Evolutionary conservation across 2,888 invertebrate genomes (phyloP).

Genomic region (Plebejus argus): DNA sequence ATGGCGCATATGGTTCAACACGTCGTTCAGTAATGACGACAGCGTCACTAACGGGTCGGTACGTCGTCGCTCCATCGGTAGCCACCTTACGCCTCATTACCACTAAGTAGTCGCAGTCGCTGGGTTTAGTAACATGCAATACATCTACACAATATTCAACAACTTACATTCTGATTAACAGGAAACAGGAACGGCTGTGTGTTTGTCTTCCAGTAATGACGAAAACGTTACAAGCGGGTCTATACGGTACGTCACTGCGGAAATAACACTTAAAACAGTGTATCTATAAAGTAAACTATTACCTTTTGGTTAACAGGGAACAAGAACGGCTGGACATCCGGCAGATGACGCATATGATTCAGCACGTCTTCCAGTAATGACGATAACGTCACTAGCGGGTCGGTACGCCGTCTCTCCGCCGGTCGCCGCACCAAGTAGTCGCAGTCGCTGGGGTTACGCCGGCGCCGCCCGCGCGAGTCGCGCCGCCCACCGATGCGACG

Average conservation of each 20-base stretch:
- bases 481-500: conserved; percentile 84
- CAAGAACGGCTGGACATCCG: conserved; percentile 95
- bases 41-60: conserved; percentile 98
- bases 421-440: conserved; percentile 88
- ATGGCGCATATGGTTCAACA: conserved; percentile 95
- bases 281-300: conserved; percentile 38
- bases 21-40: conserved; percentile 93
- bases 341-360: conserved; percentile 94
- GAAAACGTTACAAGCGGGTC: too few relatives aligned
- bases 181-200: too few relatives aligned
- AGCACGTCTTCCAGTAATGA: conserved; percentile 94
- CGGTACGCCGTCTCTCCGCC: conserved; percentile 94
- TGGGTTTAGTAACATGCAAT: conserved; percentile 71
- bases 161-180: too few relatives aligned
- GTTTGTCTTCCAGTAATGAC: too few relatives aligned
- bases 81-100: too few relatives aligned
- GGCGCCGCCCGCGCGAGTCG: conserved; percentile 54
- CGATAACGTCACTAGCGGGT: conserved; percentile 97
- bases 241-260: too few relatives aligned
- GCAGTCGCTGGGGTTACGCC: conserved; percentile 72
- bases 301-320: conserved; percentile 97
- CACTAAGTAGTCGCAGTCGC: conserved; percentile 92
- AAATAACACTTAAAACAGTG: too few relatives aligned
- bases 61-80: conserved; percentile 89
- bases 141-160: too few relatives aligned